Base-by-base conservation (phyloP, 2,888 invertebrate genomes). In the Hyppa rectilinea region DNA sequence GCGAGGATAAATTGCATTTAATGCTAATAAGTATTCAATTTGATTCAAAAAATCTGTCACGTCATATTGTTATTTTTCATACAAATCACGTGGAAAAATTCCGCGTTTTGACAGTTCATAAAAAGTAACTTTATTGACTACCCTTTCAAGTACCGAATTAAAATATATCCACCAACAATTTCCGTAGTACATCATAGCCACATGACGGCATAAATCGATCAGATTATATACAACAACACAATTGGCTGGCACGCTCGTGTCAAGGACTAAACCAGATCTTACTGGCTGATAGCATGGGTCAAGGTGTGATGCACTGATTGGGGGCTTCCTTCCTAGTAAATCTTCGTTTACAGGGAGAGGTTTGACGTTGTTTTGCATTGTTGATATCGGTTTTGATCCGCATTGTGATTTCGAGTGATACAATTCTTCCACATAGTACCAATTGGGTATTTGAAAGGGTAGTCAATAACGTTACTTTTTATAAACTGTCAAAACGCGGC, bases 201-300 rank as follows among this genome's bases (percentile, higher is more conserved):
- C 34, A 63, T 58, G 40, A 23, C 62, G 59, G 55, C 43, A 53
- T 52, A 49, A 75, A 81, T 84, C 81, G 81, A 83, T 84, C 74
- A 65, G 70, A 80, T 76, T 75, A 75, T 49, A 74, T 43, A 59
- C 56, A 17, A 52, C 69, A 26, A 4, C 71, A 68, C 71, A 77
- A 75, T 66, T 72, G 68, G 47, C 73, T 23, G 40, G 60, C 83
- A 77, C 82, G 83, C 61, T 43, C 66, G 66, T 77, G 85, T 80
- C 83, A 85, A 84, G 85, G 86, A 77, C 72, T 69, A 5, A 12
- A 78, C 75, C 60, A 62, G 81, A 84, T 85, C 75, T 45, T 45
- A 52, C 55, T 58, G 66, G 69, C 68, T 31, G 71, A 75, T 75
- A 75, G 34, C 53, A 9, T 43, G 29, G 86, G 83, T 83, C 85